Percentiles rank a stretch among this genome's conserved stretches.
These are phyloP conservation scores for Crypturellus tataupa DNA, from an alignment of 2,797 vertebrate species.

Conservation along the genomic window DNA sequence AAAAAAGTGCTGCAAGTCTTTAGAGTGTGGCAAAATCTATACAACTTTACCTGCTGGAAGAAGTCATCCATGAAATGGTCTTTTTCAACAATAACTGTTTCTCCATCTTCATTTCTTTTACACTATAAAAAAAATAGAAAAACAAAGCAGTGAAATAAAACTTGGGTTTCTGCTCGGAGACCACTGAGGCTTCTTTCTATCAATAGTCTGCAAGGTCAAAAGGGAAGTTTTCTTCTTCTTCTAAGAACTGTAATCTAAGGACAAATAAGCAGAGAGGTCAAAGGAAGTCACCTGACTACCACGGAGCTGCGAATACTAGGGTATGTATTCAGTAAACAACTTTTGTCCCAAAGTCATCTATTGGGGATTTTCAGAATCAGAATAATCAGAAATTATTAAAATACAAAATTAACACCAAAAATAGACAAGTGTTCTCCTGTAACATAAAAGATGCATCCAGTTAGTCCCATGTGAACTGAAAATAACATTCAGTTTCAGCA, in stretches of 20 bases:
- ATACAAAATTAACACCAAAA: not conserved
- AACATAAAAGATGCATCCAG: not conserved
- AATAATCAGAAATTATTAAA: not conserved
- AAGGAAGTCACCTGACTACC: not conserved
- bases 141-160: not conserved
- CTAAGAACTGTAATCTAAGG: not conserved
- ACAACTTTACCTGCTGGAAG: conserved; percentile 87
- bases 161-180: not conserved
- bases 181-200: not conserved
- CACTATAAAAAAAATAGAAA: conserved; percentile 73
- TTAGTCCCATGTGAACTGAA: not conserved
- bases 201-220: not conserved
- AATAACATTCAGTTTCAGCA: not conserved
- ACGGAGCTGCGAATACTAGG: not conserved
- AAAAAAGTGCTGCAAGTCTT: not conserved
- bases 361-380: not conserved
- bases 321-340: not conserved
- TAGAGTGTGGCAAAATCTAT: fast-evolving
- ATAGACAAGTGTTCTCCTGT: not conserved
- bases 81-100: conserved; percentile 85
- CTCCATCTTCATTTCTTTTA: conserved; percentile 86
- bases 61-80: conserved; percentile 94
- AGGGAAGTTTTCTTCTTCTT: not conserved
- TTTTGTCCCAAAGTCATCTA: not conserved
- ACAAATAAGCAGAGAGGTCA: not conserved